A percentile compares a stretch with the other conserved stretches of the same genome.
Evolutionary conservation across 30 jellyfish, hydroid and myxozoan genomes (phyloP).

Genomic region (Aurelia aurita): DNA sequence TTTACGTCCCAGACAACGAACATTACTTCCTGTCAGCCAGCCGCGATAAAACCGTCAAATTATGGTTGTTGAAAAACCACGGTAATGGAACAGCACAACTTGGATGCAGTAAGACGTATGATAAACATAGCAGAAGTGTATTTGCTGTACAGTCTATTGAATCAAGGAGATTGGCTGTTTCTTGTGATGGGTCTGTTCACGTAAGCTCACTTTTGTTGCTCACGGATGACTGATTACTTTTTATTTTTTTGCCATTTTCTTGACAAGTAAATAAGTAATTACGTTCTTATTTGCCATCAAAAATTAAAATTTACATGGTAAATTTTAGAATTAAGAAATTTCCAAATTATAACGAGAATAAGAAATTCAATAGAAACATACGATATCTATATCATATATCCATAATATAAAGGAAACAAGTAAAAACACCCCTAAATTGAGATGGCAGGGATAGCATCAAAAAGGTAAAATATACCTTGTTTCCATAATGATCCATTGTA

Average conservation of each 20-base stretch:
- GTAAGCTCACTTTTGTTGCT: conserved; percentile 37
- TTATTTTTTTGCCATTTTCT: neutral
- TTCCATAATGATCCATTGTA: too few species aligned
- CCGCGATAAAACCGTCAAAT: conserved; percentile 90
- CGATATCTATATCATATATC: too few species aligned
- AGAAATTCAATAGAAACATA: too few species aligned
- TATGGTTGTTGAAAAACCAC: conserved; percentile 92
- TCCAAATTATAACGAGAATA: too few species aligned
- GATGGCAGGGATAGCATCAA: too few species aligned
- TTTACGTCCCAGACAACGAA: conserved; percentile 89
- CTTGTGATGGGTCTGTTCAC: conserved; percentile 93
- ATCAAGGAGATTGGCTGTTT: conserved; percentile 73
- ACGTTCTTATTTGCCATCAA: too few species aligned
- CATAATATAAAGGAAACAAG: too few species aligned
- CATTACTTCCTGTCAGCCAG: conserved; percentile 96
- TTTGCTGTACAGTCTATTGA: conserved; percentile 92
- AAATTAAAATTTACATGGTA: too few species aligned
- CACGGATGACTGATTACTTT: neutral
- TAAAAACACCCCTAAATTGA: too few species aligned
- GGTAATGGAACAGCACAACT: conserved; percentile 96
- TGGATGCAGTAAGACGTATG: conserved; percentile 81
- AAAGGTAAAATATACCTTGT: too few species aligned
- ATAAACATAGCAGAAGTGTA: conserved; percentile 70
- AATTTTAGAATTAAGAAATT: too few species aligned
- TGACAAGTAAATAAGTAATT: too few species aligned